Evolutionary conservation across 92 coral and sea anemone genomes (phyloP).

Genomic region (Anthopleura xanthogrammica): DNA sequence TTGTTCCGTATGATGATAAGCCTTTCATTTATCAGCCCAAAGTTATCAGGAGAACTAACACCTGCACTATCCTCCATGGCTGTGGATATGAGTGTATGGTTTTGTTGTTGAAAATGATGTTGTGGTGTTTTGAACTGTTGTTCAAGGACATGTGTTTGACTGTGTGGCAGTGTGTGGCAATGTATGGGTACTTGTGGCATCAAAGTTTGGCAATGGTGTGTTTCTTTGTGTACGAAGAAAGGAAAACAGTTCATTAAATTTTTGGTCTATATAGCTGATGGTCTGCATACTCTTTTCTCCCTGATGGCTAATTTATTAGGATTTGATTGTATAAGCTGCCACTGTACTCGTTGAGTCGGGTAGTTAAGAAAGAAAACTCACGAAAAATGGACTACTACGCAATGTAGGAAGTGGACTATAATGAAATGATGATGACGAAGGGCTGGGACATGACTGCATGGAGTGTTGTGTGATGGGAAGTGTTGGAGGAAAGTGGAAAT

Average conservation of each 20-base stretch:
- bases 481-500: no score
- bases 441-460: no score
- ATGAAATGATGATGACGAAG: no score
- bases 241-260: background rate
- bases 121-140: background rate
- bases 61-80: background rate
- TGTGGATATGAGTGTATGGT: background rate
- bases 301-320: background rate
- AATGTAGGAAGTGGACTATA: no score
- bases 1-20: background rate
- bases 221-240: background rate
- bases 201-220: background rate
- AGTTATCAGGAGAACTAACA: conserved; percentile 3
- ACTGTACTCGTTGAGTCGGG: conserved; percentile 2
- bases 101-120: background rate
- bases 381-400: background rate
- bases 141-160: conserved; percentile 1
- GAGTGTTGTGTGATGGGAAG: no score
- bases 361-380: background rate
- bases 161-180: background rate
- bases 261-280: background rate
- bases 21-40: background rate
- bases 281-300: background rate
- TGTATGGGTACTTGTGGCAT: background rate
- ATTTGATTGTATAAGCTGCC: background rate